These are phyloP conservation scores for Sarcophaga caerulescens DNA, from an alignment of 2,888 invertebrate species.

Conservation along the genomic window DNA sequence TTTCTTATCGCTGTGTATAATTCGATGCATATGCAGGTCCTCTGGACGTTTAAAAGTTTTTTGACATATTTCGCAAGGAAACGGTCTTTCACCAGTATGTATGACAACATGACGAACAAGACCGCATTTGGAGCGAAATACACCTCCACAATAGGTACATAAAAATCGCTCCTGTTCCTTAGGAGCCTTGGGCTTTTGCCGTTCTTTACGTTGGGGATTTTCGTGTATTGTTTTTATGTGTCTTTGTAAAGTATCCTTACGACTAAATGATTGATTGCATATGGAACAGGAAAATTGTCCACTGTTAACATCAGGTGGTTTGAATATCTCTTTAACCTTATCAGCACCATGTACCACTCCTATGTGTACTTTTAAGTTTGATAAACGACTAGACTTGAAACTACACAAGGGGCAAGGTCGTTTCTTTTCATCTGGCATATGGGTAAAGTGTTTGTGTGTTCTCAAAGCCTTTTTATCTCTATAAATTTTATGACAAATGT, in stretches of 20 bases:
- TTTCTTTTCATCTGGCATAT: conserved; percentile 64
- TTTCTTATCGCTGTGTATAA: conserved; percentile 80
- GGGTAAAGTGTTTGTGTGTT: conserved; percentile 62
- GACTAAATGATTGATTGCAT: conserved; percentile 54
- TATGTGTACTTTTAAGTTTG: conserved; percentile 62
- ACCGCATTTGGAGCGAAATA: conserved; percentile 56
- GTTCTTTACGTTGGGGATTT: conserved; percentile 50
- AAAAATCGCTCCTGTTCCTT: conserved; percentile 57
- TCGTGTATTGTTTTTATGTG: conserved; percentile 61
- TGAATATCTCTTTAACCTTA: conserved; percentile 54
- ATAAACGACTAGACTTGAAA: conserved; percentile 60
- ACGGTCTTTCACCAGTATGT: conserved; percentile 83
- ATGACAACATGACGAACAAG: conserved; percentile 74
- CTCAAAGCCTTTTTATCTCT: conserved; percentile 54
- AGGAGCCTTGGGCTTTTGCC: conserved; percentile 32
- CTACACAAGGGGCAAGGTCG: conserved; percentile 60
- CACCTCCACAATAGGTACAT: conserved; percentile 60
- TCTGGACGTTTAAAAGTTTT: conserved; percentile 84
- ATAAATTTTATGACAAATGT: conserved; percentile 63
- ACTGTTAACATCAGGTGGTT: conserved; percentile 41
- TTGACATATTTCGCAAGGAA: conserved; percentile 75
- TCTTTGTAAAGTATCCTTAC: conserved; percentile 59
- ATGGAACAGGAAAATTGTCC: conserved; percentile 57
- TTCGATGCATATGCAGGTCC: conserved; percentile 85
- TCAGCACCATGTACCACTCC: conserved; percentile 61